Evolutionary conservation across 2,113 vertebrate genomes (phyloP).

Genomic region (Ictalurus furcatus): DNA sequence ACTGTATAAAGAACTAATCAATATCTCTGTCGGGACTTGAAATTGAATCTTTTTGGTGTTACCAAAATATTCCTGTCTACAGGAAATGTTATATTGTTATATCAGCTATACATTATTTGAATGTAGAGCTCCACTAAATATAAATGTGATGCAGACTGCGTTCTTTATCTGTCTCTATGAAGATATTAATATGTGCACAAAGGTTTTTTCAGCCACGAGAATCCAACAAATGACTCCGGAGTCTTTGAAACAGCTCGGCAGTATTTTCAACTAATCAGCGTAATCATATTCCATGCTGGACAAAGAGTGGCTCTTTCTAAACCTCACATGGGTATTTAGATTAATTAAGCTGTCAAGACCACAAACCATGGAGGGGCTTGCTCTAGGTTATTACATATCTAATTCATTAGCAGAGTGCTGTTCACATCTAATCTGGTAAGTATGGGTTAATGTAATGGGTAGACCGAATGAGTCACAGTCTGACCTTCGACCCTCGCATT

Average conservation of each 20-base stretch:
- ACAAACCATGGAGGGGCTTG: constrained; percentile 6
- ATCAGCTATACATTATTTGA: not conserved
- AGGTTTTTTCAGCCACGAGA: not conserved
- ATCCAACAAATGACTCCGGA: not conserved
- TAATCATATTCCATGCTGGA: constrained; percentile 14
- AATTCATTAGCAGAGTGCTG: constrained; percentile 22
- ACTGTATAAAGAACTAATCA: not conserved
- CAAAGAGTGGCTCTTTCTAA: not conserved
- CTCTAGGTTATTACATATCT: constrained; percentile 11
- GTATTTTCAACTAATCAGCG: constrained; percentile 37
- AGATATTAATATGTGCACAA: not conserved
- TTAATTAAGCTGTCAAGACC: constrained; percentile 37
- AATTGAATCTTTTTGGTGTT: not conserved
- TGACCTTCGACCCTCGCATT: constrained; percentile 35
- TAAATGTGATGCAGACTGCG: no score
- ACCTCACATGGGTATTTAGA: constrained; percentile 29
- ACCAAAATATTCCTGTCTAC: not conserved
- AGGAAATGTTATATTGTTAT: not conserved
- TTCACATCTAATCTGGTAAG: constrained; percentile 36
- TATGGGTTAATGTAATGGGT: constrained; percentile 5
- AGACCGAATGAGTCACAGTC: not conserved
- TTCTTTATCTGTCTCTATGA: not conserved
- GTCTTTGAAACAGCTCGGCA: constrained; percentile 15
- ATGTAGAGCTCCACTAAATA: not conserved
- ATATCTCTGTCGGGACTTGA: not conserved